Percentiles rank a stretch among this genome's conserved stretches.
phyloP scores from a whole-genome alignment of 2,888 invertebrate genomes.

The Morinoia aosen region DNA sequence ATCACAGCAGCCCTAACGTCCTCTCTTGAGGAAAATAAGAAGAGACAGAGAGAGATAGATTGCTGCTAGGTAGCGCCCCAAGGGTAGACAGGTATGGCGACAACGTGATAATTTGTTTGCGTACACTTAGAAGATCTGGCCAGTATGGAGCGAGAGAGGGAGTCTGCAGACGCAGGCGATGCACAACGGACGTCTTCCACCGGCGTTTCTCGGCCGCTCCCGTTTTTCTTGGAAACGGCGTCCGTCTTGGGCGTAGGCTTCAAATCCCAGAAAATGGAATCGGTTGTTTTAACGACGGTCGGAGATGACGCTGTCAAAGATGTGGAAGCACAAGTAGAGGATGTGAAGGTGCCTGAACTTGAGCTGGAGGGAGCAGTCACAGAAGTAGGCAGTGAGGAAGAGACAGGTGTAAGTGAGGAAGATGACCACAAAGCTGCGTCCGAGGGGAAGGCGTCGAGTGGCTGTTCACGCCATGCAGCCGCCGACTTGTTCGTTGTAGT shows the following conservation, averaged over 20 bases:
- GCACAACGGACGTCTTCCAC: not conserved
- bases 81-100: not conserved
- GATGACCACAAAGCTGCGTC: not conserved
- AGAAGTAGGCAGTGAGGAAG: not conserved
- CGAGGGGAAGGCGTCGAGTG: not conserved
- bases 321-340: not conserved
- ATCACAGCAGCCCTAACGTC: not conserved
- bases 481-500: not conserved
- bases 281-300: not conserved
- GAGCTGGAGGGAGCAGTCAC: not conserved
- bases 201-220: not conserved
- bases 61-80: slow-evolving; percentile 7
- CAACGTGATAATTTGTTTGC: not conserved
- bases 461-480: not conserved
- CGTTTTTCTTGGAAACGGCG: not conserved
- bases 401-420: not conserved
- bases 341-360: not conserved
- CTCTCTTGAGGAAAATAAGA: not conserved
- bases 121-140: slow-evolving; percentile 47
- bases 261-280: not conserved
- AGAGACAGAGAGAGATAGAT: not conserved
- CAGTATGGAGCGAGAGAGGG: slow-evolving; percentile 48
- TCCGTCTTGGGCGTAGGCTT: not conserved
- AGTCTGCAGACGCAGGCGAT: slow-evolving; percentile 19
- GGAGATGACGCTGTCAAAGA: not conserved